phyloP scores from a whole-genome alignment of 2,113 vertebrate species.

The Lepus americanus region DNA sequence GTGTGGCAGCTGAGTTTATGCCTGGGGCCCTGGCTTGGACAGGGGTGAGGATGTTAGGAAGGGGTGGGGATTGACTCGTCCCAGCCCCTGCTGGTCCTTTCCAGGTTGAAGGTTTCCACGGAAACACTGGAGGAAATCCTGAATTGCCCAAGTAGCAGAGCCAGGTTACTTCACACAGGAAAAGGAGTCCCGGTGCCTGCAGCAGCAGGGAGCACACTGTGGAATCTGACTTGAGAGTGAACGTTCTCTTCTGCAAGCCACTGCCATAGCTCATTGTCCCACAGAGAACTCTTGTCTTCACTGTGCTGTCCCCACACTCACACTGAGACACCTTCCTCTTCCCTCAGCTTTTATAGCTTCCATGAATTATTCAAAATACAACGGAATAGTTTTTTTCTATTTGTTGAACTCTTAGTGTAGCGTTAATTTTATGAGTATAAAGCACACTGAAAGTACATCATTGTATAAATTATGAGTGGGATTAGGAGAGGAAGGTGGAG shows the following conservation, averaged over 20 bases:
- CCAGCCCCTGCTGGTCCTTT: neutral
- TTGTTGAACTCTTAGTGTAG: no score
- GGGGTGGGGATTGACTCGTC: neutral
- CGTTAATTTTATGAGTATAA: no score
- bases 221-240: neutral
- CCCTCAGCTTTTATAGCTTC: neutral
- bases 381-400: no score
- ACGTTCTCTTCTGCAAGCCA: neutral
- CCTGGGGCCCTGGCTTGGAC: neutral
- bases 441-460: no score
- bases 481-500: no score
- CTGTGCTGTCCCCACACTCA: neutral
- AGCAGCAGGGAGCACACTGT: neutral
- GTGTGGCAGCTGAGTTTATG: neutral
- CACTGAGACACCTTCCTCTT: neutral
- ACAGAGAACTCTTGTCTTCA: neutral
- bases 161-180: neutral
- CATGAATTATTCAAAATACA: neutral
- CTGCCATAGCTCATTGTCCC: neutral
- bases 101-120: conserved; percentile 15
- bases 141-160: neutral
- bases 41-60: neutral
- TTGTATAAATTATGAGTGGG: no score
- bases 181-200: neutral
- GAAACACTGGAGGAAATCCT: conserved; percentile 29